Conservation (phyloP, 1,140 invertebrate species). For the Pogonomyrmex barbatus region DNA sequence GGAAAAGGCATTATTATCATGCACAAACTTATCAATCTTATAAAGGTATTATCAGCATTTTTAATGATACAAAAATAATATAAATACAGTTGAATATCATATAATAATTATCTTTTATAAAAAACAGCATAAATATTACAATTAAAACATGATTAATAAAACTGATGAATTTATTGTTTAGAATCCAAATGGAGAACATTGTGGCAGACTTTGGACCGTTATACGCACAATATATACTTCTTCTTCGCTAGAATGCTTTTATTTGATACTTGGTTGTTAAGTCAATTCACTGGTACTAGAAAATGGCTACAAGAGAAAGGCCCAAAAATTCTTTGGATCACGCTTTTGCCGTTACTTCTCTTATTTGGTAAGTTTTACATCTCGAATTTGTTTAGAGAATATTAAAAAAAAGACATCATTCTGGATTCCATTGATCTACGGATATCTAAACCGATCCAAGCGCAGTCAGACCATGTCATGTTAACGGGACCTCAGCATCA, state of each 20-base stretch:
- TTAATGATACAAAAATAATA: conserved; percentile 37
- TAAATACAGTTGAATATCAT: background rate
- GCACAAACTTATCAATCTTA: conserved; percentile 75
- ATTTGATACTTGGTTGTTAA: conserved; percentile 83
- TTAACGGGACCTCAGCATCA: conserved; percentile 55
- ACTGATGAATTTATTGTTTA: conserved; percentile 57
- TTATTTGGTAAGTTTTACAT: conserved; percentile 79
- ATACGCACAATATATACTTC: conserved; percentile 80
- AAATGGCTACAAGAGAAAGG: conserved; percentile 70
- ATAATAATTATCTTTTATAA: background rate
- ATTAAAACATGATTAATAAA: conserved; percentile 25
- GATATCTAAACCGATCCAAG: conserved; percentile 25
- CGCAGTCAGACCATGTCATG: conserved; percentile 47
- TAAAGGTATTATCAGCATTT: conserved; percentile 72
- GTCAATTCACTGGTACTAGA: conserved; percentile 75
- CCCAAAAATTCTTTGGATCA: conserved; percentile 78
- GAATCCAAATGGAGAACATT: conserved; percentile 78
- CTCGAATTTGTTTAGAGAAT: conserved; percentile 13
- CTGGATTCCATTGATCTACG: conserved; percentile 41
- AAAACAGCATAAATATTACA: conserved; percentile 1
- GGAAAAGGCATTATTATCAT: conserved; percentile 68
- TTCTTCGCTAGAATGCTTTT: conserved; percentile 78
- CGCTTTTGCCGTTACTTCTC: conserved; percentile 78
- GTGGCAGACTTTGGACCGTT: conserved; percentile 69
- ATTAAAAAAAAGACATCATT: conserved; percentile 18